These are phyloP conservation scores for Oligia strigilis DNA, from an alignment of 2,888 invertebrate species.

Conservation along the genomic window DNA sequence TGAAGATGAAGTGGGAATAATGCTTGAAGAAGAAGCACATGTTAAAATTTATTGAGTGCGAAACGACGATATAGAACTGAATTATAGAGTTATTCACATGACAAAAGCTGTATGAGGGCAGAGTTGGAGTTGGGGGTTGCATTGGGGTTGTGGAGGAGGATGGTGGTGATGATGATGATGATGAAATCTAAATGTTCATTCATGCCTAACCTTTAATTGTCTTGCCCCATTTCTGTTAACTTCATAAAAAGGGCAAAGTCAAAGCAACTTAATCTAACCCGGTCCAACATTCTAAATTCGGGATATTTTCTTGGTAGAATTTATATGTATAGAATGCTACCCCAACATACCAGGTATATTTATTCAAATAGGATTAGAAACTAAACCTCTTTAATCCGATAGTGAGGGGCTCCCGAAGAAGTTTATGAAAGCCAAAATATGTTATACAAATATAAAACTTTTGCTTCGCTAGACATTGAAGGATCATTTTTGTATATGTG, in stretches of 20 bases:
- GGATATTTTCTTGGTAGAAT: conserved; percentile 10
- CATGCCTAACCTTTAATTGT: background rate
- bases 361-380: conserved; percentile 56
- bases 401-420: conserved; percentile 26
- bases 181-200: conserved; percentile 2
- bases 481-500: conserved; percentile 36
- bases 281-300: background rate
- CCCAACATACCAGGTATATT: conserved; percentile 26
- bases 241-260: background rate
- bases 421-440: conserved; percentile 25
- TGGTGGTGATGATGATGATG: too few relatives aligned
- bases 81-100: background rate
- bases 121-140: too few relatives aligned
- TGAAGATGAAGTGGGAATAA: conserved; percentile 20
- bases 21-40: background rate
- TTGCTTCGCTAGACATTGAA: conserved; percentile 37
- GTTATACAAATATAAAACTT: conserved; percentile 39
- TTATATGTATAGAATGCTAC: background rate
- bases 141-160: too few relatives aligned
- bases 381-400: conserved; percentile 44
- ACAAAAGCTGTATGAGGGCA: background rate
- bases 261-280: conserved; percentile 10
- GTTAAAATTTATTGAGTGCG: background rate
- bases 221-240: background rate
- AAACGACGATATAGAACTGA: background rate